These are phyloP conservation scores for Tipula confusa DNA, from an alignment of 2,888 invertebrate genomes.

Conservation along the genomic window DNA sequence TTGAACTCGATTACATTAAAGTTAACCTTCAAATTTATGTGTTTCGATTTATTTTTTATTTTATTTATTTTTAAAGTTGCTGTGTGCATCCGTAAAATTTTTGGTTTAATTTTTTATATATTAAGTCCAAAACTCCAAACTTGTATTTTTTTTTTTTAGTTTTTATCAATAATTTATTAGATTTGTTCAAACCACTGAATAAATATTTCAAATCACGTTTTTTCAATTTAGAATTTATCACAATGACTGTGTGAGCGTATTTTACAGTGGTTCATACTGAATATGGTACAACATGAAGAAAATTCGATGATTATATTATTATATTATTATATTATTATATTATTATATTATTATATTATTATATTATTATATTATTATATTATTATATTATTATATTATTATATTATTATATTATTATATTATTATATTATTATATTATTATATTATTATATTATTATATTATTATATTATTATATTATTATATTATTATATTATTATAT, in stretches of 20 bases:
- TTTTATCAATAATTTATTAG: background rate
- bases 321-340: no score
- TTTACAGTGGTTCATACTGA: no score
- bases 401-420: no score
- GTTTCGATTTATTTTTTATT: background rate
- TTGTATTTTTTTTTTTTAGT: background rate
- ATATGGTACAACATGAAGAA: no score
- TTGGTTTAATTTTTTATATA: background rate
- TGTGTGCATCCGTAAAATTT: background rate
- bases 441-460: no score
- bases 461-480: no score
- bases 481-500: no score
- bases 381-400: no score
- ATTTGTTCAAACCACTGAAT: background rate
- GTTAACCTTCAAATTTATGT: background rate
- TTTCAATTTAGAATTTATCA: background rate
- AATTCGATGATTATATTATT: no score
- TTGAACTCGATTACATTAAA: background rate
- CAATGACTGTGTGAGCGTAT: background rate
- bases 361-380: no score
- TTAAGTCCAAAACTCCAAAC: background rate
- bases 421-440: no score
- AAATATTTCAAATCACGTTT: conserved; percentile 15
- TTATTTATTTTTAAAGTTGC: background rate
- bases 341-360: no score